These are phyloP conservation scores for Morpho deidamia DNA, from an alignment of 2,888 invertebrate genomes.

Conservation along the genomic window DNA sequence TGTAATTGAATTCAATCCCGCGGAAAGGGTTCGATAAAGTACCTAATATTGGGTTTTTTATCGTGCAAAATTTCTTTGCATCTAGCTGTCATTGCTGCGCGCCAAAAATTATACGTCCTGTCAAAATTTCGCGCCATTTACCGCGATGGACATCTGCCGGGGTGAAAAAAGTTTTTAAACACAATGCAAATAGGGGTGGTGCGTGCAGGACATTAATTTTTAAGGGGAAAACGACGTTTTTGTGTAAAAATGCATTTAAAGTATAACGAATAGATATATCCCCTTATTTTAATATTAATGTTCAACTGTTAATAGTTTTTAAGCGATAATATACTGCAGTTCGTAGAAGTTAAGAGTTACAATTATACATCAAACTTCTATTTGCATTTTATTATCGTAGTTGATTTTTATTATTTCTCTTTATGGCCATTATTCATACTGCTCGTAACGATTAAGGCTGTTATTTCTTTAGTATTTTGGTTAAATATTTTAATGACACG, in stretches of 20 bases:
- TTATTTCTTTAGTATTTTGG: no score
- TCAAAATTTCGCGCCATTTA: conserved; percentile 78
- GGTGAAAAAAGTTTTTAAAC: conserved; percentile 55
- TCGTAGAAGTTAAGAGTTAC: conserved; percentile 11
- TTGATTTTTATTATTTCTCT: conserved; percentile 52
- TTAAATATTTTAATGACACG: no score
- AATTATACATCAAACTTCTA: conserved; percentile 21
- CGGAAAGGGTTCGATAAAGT: conserved; percentile 73
- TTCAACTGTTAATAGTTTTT: conserved; percentile 31
- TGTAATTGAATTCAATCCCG: conserved; percentile 75
- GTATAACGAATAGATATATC: conserved; percentile 54
- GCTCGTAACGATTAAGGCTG: conserved; percentile 17
- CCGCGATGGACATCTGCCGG: conserved; percentile 62
- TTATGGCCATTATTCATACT: conserved; percentile 40
- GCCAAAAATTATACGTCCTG: conserved; percentile 69
- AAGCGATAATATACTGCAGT: conserved; percentile 32
- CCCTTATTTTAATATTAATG: conserved; percentile 71
- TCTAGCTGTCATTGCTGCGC: conserved; percentile 56
- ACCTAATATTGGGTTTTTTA: conserved; percentile 60
- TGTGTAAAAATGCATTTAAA: conserved; percentile 72
- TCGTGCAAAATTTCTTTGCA: conserved; percentile 32
- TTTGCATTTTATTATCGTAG: conserved; percentile 42
- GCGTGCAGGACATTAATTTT: conserved; percentile 65
- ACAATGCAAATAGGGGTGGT: conserved; percentile 75
- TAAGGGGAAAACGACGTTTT: conserved; percentile 68